Conservation (phyloP, 2,888 invertebrate species). For the Smittia sp. region DNA sequence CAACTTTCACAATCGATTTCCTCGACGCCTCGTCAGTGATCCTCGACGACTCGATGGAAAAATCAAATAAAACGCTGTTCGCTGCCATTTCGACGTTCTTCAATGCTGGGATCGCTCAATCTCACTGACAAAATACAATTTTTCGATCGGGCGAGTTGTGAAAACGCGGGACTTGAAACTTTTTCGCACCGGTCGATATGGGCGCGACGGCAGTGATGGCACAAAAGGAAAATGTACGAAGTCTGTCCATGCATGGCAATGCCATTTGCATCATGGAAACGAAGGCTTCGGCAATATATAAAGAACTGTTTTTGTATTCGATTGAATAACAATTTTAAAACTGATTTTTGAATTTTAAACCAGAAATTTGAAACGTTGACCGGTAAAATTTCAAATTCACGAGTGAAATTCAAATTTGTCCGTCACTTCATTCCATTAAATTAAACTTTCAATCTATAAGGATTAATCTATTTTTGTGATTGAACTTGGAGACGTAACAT, state of each 20-base stretch:
- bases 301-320: too few relatives aligned
- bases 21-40: conserved; percentile 65
- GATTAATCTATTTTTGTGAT: too few relatives aligned
- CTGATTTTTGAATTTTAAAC: too few relatives aligned
- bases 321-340: too few relatives aligned
- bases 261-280: conserved; percentile 11
- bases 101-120: not conserved
- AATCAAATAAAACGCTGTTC: conserved; percentile 76
- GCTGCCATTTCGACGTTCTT: conserved; percentile 63
- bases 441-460: too few relatives aligned
- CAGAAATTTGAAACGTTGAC: too few relatives aligned
- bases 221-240: not conserved
- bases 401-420: too few relatives aligned
- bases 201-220: not conserved
- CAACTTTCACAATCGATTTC: conserved; percentile 63
- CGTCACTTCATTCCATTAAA: too few relatives aligned
- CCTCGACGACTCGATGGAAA: conserved; percentile 68
- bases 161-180: not conserved
- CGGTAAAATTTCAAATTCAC: too few relatives aligned
- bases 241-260: too few relatives aligned
- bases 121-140: not conserved
- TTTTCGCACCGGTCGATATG: conserved; percentile 35
- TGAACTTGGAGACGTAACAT: too few relatives aligned
- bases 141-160: not conserved
- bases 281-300: too few relatives aligned